These are phyloP conservation scores for Amphiprion clarkii DNA, from an alignment of 2,797 vertebrate genomes.

Conservation along the genomic window DNA sequence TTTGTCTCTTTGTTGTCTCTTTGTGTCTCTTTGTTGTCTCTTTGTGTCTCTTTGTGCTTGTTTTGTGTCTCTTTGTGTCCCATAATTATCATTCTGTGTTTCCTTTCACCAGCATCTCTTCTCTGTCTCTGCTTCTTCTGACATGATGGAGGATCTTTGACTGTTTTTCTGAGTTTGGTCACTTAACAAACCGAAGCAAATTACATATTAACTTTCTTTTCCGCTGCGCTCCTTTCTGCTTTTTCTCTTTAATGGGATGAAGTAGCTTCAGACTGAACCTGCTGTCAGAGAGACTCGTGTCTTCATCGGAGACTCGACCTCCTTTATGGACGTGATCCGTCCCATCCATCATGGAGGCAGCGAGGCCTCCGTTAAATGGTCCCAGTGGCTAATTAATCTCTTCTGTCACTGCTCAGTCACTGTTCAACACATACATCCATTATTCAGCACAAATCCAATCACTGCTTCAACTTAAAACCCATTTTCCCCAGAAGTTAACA, in stretches of 20 bases:
- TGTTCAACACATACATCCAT: conserved; percentile 11
- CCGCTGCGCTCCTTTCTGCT: conserved; percentile 9
- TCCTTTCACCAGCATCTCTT: too few species aligned
- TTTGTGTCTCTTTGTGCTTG: too few species aligned
- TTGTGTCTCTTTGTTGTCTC: too few species aligned
- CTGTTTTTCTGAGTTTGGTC: conserved; percentile 11
- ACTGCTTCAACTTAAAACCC: background rate
- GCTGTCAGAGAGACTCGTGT: conserved; percentile 36
- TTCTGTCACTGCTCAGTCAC: conserved; percentile 48
- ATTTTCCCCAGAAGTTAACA: conserved; percentile 16
- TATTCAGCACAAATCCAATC: conserved; percentile 33
- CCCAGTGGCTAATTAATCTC: conserved; percentile 54
- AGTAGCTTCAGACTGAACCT: background rate
- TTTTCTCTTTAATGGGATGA: conserved; percentile 9
- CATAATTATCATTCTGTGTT: too few species aligned
- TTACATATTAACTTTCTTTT: conserved; percentile 70
- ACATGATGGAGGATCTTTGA: background rate
- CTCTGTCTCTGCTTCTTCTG: background rate
- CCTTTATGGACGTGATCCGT: conserved; percentile 60
- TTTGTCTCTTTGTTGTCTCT: too few species aligned
- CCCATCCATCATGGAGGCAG: conserved; percentile 62
- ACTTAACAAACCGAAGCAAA: conserved; percentile 56
- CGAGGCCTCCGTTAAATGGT: conserved; percentile 65
- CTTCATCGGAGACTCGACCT: conserved; percentile 54
- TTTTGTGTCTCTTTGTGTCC: too few species aligned